Conservation (phyloP, 1,140 invertebrate genomes). For the Mactra quadrangularis region DNA sequence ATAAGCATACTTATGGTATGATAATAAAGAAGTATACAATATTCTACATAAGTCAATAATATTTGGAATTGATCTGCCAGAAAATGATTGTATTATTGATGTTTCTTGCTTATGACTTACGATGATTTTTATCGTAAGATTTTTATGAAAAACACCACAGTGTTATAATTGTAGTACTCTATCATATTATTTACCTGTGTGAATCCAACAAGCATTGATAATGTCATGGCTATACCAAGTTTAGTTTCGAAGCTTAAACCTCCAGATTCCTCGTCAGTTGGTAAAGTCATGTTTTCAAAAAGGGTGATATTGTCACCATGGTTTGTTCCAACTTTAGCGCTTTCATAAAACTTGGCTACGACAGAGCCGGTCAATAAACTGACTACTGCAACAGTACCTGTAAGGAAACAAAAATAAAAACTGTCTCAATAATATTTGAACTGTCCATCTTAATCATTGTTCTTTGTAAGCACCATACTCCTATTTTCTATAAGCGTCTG, state of each 20-base stretch:
- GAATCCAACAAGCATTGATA: slow-evolving; percentile 76
- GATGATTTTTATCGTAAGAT: too few species aligned
- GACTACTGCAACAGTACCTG: slow-evolving; percentile 79
- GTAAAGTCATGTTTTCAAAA: slow-evolving; percentile 4
- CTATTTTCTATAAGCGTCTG: too few species aligned
- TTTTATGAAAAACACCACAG: too few species aligned
- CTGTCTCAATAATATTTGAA: too few species aligned
- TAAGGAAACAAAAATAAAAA: background rate
- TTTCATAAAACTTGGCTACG: slow-evolving; percentile 65
- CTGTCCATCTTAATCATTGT: too few species aligned
- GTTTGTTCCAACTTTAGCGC: slow-evolving; percentile 7
- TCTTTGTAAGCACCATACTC: too few species aligned
- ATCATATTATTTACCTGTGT: slow-evolving; percentile 69
- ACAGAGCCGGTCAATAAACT: slow-evolving; percentile 78
- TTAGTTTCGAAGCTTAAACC: slow-evolving; percentile 63
- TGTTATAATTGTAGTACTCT: background rate
- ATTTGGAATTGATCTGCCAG: too few species aligned
- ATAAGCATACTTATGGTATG: too few species aligned
- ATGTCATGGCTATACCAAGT: slow-evolving; percentile 71
- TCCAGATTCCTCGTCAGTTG: background rate
- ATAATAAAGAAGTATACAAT: too few species aligned
- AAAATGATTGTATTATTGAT: too few species aligned
- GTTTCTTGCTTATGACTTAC: too few species aligned
- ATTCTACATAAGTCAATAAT: too few species aligned
- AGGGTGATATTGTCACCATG: background rate